Base-by-base conservation (phyloP, 2,888 invertebrate species). In the Dasysyrphus tricinctus region DNA sequence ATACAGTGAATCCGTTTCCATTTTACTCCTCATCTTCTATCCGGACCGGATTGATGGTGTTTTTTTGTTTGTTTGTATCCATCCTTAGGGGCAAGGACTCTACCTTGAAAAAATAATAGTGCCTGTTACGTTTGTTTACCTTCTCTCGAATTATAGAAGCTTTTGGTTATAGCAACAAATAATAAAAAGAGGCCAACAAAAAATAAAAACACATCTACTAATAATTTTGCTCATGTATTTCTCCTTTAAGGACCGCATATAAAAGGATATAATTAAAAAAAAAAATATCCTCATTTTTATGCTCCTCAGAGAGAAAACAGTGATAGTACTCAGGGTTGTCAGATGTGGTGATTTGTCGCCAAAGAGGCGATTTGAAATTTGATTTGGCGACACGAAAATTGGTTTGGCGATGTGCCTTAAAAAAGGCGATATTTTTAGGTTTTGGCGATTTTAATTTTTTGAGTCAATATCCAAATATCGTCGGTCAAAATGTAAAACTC, bases 121-220 rank as follows among this genome's bases (percentile, higher is more conserved):
- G 74, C 57, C 75, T 72, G 72, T 73, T 77, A 54, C 76, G 65
- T 82, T 86, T 86, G 82, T 78, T 86, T 86, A 82, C 82, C 16
- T 74, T 73, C 49, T 63, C 63, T 57, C 59, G 51, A 51, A 54
- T 86, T 86, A 86, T 82, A 37, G 72, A 59, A 86, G 78, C 75
- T 79, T 86, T 44, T 34, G 47, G 34, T 80, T 65, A 75, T 75
- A 42, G 70, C 34, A 54, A 19, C 37, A 16, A 16, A 47, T 8
- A 14, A 12, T 7, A n/a, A n/a, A 39, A 37, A 39, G 54, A 32
- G 29, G 8, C 24, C 24, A 24, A 24, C 24, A 6, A 4, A 2
- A 54, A 4, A 24, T 11, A 63, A 37, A 14, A 9, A n/a, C 29
- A 19, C 19, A 37, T 19, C 37, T 34, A 67, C 12, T 12, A 37